phyloP scores from a whole-genome alignment of 2,797 vertebrate species.

The Enteromius anoplus region DNA sequence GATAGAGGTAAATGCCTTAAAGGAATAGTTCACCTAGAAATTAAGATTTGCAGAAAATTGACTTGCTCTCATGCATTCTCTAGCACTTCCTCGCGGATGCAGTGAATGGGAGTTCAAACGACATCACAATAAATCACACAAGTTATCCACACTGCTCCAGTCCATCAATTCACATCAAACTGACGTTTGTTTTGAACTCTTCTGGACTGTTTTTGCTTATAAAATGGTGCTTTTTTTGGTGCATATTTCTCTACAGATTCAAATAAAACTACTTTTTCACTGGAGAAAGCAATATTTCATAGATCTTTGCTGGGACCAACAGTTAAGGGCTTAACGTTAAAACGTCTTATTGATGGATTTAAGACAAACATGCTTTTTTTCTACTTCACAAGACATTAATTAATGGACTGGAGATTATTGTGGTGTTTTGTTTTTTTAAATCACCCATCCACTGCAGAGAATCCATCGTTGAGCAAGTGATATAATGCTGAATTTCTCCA shows the following conservation, averaged over 20 bases:
- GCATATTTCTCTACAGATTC: not conserved
- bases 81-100: not conserved
- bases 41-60: not conserved
- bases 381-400: not conserved
- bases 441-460: not conserved
- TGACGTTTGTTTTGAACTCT: not conserved
- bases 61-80: not conserved
- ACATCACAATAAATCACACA: not conserved
- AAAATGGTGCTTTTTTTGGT: not conserved
- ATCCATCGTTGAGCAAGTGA: not conserved
- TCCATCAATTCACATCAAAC: not conserved
- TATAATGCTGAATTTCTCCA: not conserved
- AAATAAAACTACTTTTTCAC: not conserved
- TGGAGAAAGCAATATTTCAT: not conserved
- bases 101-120: not conserved
- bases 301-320: not conserved
- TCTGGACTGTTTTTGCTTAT: not conserved
- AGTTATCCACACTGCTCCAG: not conserved
- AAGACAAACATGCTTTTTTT: not conserved
- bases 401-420: not conserved
- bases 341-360: not conserved
- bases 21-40: not conserved
- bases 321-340: not conserved
- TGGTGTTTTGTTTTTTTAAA: not conserved
- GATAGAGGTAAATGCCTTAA: not conserved